Evolutionary conservation across 1,140 invertebrate genomes (phyloP).

Genomic region (Leptopilina clavipes): DNA sequence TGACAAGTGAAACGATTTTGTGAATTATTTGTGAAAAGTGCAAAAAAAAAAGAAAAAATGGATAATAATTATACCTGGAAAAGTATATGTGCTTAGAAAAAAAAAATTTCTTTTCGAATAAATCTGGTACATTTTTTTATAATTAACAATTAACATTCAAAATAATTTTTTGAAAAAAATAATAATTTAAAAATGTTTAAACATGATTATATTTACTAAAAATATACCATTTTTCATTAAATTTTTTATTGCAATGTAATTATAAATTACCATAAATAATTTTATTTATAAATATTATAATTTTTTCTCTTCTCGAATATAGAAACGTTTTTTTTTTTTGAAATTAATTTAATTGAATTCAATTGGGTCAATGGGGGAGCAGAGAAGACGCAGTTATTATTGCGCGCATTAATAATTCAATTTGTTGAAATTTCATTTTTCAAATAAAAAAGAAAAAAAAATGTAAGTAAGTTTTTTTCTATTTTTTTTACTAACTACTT

Average conservation of each 20-base stretch:
- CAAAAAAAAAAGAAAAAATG: neutral
- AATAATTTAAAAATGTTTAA: too few relatives aligned
- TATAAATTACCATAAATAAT: neutral
- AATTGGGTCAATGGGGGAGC: neutral
- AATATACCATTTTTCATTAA: too few relatives aligned
- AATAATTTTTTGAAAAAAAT: too few relatives aligned
- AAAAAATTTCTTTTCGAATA: neutral
- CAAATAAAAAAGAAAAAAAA: too few relatives aligned
- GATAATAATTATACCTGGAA: slow-evolving; percentile 4
- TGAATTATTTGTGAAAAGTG: neutral
- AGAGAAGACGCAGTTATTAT: neutral
- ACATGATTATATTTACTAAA: too few relatives aligned
- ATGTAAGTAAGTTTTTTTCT: too few relatives aligned
- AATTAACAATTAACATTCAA: neutral
- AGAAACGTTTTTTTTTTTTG: too few relatives aligned
- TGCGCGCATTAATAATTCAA: neutral
- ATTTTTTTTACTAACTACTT: too few relatives aligned
- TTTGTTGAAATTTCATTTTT: too few relatives aligned
- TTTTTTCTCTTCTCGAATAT: neutral
- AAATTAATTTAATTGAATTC: slow-evolving; percentile 12
- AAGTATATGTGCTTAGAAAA: neutral
- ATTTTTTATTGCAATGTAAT: too few relatives aligned
- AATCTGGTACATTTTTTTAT: too few relatives aligned
- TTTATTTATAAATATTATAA: neutral
- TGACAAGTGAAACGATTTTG: neutral